These are phyloP conservation scores for Melangyna quadrimaculata DNA, from an alignment of 2,888 invertebrate genomes.

Conservation along the genomic window DNA sequence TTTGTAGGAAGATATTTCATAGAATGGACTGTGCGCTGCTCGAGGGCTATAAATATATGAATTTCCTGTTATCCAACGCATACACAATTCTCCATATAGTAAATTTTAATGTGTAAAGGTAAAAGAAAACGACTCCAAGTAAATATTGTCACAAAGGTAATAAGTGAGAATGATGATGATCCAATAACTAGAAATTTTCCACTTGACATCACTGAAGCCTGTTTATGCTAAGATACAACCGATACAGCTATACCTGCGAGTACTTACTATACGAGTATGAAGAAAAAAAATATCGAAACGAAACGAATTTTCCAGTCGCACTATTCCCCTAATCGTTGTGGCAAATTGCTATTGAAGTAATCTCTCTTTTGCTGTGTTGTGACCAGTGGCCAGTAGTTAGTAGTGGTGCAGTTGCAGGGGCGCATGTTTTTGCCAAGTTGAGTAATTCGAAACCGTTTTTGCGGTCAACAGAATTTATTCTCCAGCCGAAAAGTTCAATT, in stretches of 20 bases:
- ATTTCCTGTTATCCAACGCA: not conserved
- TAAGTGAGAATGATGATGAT: constrained; percentile 71
- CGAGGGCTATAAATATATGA: not conserved
- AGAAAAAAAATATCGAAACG: constrained; percentile 13
- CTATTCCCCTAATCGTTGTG: constrained; percentile 71
- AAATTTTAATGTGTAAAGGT: not conserved
- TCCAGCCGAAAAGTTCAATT: constrained; percentile 70
- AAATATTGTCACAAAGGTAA: constrained; percentile 62
- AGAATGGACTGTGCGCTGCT: not conserved
- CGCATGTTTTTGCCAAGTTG: constrained; percentile 62
- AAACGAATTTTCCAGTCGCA: constrained; percentile 68
- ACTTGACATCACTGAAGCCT: constrained; percentile 77
- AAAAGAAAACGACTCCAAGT: constrained; percentile 31
- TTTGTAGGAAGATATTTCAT: not conserved
- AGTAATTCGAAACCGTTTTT: constrained; percentile 67
- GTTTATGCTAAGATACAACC: constrained; percentile 37
- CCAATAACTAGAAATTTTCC: constrained; percentile 76
- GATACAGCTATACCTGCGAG: not conserved
- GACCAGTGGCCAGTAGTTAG: constrained; percentile 15
- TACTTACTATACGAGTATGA: not conserved
- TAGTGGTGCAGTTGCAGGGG: constrained; percentile 3
- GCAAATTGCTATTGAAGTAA: constrained; percentile 57
- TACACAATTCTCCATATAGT: constrained; percentile 20
- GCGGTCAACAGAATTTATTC: constrained; percentile 70
- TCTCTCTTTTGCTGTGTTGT: not conserved